Base-by-base conservation (phyloP, 2,113 vertebrate genomes). In the Bujurquina vittata region DNA sequence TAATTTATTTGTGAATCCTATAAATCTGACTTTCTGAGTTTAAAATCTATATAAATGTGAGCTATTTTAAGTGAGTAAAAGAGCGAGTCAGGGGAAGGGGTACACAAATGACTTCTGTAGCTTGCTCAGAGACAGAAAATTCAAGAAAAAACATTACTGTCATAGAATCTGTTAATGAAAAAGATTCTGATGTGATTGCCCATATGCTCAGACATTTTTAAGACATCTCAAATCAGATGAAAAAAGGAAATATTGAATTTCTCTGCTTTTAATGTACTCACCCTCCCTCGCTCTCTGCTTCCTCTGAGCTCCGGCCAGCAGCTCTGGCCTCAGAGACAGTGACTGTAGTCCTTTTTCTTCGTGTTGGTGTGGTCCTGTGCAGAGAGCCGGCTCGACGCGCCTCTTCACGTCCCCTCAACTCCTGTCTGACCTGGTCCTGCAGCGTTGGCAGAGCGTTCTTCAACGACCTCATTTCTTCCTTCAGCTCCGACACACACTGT, bases 211-310 rank as follows among this genome's bases (percentile, higher is more conserved):
- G 35, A 46, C 17, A 59, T n/a, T 60, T 49, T 77, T 49, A 59
- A 77, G 40, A 60, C 60, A 14, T 77, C 15, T 31, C 6, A 23
- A 14, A 59, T 49, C 37, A 35, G 22, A 46, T 10, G 20, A 72
- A 31, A 72, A 78, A 77, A 77, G 6, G 40, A 1, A 77, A 55
- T 46, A 82, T 5, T 57, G 17, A 55, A 37, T 59, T 35, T 37
- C 0, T 7, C 4, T 18, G 10, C 9, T 75, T 59, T 29, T 26
- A 26, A 57, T 18, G 33, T 54, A 96, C 98, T 97, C 89, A 99
- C 98, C 98, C 97, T 93, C 97, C 98, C 95, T 99, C 98, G 82
- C 98, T 99, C 93, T 99, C 98, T 0, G 96, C 96, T 55, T 99
- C 98, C 92, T 99, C 98, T 60, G 98, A 99, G 90, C 97, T 98